Base-by-base conservation (phyloP, 2,113 vertebrate species). In the Daphoenositta chrysoptera region DNA sequence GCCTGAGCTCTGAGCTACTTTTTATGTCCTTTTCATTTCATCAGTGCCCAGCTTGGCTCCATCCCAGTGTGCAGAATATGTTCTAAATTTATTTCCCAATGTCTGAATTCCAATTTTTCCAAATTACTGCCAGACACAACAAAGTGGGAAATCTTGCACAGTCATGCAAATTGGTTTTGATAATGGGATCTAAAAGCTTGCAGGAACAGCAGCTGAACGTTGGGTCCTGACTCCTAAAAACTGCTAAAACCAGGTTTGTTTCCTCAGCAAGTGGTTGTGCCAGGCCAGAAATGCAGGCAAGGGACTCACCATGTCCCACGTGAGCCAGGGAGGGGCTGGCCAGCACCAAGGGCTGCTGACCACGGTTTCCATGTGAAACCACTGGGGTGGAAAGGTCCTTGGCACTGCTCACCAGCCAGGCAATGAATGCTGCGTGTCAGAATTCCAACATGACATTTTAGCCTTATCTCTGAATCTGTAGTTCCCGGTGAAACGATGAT, bases 281-380 rank as follows among this genome's bases (percentile, higher is more conserved):
- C 31, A 54, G 75, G 48, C 23, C 51, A 78, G 79, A 56, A 54
- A 7, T 18, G 48, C 45, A 50, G 28, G 71, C 40, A 28, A 23
- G 56, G 33, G 75, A 40, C 23, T 70, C 23, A 3, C 33, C n/a
- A 0, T 2, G 0, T 44, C n/a, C 7, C 7, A 6, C 4, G 14
- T 44, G 66, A 37, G 56, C 35, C 3, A 4, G 63, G 75, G 75
- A 18, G 54, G 42, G 28, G 50, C 57, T 82, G 64, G 44, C 37
- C 58, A 39, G 79, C 61, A 13, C 28, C 39, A 10, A 2, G 47
- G 16, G 24, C 57, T 35, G 37, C 48, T 6, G 16, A 0, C 51
- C 76, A 37, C 40, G 58, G 66, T 51, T 70, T 12, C 84, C 75
- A 48, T 10, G 8, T 79, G 79, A n/a, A 86, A 40, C n/a, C 64